Base-by-base conservation (phyloP, 2,113 vertebrate genomes). In the Passer domesticus region DNA sequence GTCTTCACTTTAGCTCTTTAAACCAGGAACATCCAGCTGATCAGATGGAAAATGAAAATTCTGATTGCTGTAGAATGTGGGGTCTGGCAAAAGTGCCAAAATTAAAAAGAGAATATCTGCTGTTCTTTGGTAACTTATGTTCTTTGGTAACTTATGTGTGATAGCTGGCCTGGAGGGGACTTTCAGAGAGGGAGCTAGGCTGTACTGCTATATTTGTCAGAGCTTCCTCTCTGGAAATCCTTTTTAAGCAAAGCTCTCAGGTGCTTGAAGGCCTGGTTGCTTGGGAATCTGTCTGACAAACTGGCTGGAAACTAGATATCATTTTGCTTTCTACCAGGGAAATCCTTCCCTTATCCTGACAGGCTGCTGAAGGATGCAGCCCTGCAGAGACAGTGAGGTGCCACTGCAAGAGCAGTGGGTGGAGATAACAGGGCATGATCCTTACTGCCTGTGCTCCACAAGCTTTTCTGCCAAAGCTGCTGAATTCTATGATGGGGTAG, bases 31-130 rank as follows among this genome's bases (percentile, higher is more conserved):
- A 92, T 73, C 25, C 64, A 70, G 33, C 1, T 69, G 59, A 20
- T 62, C 15, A 70, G 59, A 75, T 43, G 44, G 55, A 59, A 73
- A 92, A 88, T 70, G 55, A 43, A 80, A 94, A 70, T 55, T 63
- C 35, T 64, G 52, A 44, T 81, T 78, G 60, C 47, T 10, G 2
- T 47, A 59, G 39, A 59, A 22, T 56, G 15, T 2, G 7, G 22
- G n/a, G n/a, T 88, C 37, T 93, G 43, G 50, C 25, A 2, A 69
- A 90, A 74, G 15, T 74, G 47, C 11, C 28, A 63, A 46, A 90
- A 55, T 43, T 44, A 52, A 47, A 79, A 86, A 59, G 55, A 62
- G 10, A 39, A 6, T 43, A n/a, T 69, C 59, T 80, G 50, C 43
- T 83, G 23, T 53, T 83, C 46, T 93, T 83, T 47, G 59, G 39